A percentile compares a stretch with the other conserved stretches of the same genome.
phyloP scores from a whole-genome alignment of 1,140 invertebrate genomes.

The Semibalanus balanoides region DNA sequence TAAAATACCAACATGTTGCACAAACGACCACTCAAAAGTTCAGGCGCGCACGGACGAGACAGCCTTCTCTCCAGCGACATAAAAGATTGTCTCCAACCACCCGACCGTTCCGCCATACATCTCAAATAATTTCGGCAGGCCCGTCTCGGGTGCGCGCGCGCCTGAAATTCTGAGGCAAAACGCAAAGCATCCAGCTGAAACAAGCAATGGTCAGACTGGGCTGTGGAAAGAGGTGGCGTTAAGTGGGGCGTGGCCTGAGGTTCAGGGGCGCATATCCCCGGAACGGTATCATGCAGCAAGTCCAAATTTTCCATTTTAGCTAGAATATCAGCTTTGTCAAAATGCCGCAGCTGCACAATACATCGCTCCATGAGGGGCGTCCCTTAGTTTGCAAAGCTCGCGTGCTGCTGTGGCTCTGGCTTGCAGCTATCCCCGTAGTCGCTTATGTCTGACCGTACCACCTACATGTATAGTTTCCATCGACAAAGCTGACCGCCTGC shows the following conservation, averaged over 20 bases:
- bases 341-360: no score
- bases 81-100: no score
- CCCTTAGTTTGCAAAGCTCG: not conserved
- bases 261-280: no score
- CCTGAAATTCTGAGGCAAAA: not conserved
- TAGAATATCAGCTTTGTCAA: no score
- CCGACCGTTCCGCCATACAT: no score
- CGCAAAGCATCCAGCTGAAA: not conserved
- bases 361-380: no score
- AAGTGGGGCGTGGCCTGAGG: constrained; percentile 1
- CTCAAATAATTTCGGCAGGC: not conserved
- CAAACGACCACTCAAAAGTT: not conserved
- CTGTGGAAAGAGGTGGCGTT: not conserved
- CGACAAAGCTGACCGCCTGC: constrained; percentile 60
- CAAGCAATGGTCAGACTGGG: not conserved
- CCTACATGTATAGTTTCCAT: constrained; percentile 83
- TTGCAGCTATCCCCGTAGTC: not conserved
- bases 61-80: no score
- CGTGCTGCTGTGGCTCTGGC: constrained; percentile 11
- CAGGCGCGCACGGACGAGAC: not conserved
- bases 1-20: not conserved
- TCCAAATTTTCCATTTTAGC: no score
- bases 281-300: no score
- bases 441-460: constrained; percentile 20
- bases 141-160: not conserved